Conservation (phyloP, 2,888 invertebrate genomes). For the Seladonia tumulorum region DNA sequence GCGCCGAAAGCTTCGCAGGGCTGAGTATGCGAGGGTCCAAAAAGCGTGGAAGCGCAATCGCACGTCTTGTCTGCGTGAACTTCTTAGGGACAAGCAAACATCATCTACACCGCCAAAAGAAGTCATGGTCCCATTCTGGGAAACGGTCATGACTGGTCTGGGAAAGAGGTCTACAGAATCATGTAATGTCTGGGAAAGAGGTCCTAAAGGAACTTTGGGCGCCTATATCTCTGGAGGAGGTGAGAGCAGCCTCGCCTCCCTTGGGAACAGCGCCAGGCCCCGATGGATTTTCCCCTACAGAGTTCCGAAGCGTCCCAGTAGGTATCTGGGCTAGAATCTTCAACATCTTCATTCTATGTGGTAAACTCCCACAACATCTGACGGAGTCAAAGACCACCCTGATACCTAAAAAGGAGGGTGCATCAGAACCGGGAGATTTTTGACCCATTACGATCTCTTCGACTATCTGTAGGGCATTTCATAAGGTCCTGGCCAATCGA, state of each 20-base stretch:
- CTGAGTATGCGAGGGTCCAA: not conserved
- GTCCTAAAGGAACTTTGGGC: constrained; percentile 18
- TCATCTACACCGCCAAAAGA: not conserved
- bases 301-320: constrained; percentile 28
- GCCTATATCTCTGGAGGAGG: constrained; percentile 41
- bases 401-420: constrained; percentile 55
- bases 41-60: not conserved
- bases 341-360: constrained; percentile 51
- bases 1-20: not conserved
- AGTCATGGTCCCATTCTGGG: constrained; percentile 56
- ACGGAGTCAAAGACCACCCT: constrained; percentile 49
- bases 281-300: constrained; percentile 26
- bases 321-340: constrained; percentile 36
- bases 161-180: not conserved
- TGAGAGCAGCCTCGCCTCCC: constrained; percentile 23
- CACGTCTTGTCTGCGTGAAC: not conserved
- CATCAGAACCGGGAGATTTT: constrained; percentile 49
- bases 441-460: constrained; percentile 63
- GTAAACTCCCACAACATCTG: constrained; percentile 45
- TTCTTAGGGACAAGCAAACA: not conserved
- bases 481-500: constrained; percentile 50
- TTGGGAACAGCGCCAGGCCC: constrained; percentile 43
- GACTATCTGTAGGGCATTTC: constrained; percentile 37
- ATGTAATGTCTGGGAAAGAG: no score
- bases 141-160: constrained; percentile 28